Base-by-base conservation (phyloP, 2,888 invertebrate species). In the Drosophila bunnanda region DNA sequence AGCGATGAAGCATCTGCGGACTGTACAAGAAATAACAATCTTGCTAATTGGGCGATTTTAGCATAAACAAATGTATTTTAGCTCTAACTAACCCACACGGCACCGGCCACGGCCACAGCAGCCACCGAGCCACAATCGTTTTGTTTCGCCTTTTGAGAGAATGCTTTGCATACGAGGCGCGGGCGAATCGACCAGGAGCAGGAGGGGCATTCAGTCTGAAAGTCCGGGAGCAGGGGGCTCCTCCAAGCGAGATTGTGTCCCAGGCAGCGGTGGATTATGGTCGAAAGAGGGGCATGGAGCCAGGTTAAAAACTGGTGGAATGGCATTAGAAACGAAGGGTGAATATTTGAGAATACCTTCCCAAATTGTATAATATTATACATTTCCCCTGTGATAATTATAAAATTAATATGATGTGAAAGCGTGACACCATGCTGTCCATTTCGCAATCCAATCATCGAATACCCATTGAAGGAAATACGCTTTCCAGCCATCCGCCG, bases 51-150 rank as follows among this genome's bases (percentile, higher is more conserved):
- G 92, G 83, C 91, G 91, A 92, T 92, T 92, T 92, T 91, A 92
- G 92, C 92, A 92, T 92, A 92, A 92, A 92, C 92, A 92, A 92
- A 92, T 92, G 92, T 92, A 92, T 92, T 91, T 92, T 88, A 80
- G 71, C 79, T 79, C 89, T 88, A 85, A 85, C 87, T 86, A 88
- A 88, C 88, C 62, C 66, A 15, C 46, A 75, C 55, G 36, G 43
- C 48, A 61, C 28, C 71, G 59, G 62, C 28, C 36, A 55, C 54
- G 46, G 28, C 25, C 25, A n/a, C 46, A n/a, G 32, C 17, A 62
- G 50, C 50, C 50, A 67, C 57, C 61, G 30, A 25, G 59, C 30
- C 79, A 78, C 81, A 88, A 89, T 75, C 88, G 91, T 87, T 89
- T 90, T 90, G 84, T 89, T 78, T 78, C 79, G 77, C 76, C 76